Evolutionary conservation across 2,797 vertebrate genomes (phyloP).

Genomic region (Numenius phaeopus): DNA sequence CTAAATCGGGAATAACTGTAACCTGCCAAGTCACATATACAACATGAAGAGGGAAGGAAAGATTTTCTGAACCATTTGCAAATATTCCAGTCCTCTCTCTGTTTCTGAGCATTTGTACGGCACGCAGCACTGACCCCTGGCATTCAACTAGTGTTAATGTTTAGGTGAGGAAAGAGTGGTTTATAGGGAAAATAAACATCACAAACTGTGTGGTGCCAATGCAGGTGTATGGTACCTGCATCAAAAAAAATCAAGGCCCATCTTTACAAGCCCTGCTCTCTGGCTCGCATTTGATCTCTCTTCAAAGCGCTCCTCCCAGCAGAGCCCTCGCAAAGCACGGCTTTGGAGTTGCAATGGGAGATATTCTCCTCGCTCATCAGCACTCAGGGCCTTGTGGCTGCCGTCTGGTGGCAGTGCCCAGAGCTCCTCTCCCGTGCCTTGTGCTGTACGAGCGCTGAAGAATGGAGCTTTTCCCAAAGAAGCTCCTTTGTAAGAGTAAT

Average conservation of each 20-base stretch:
- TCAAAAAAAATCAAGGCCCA: too few species aligned
- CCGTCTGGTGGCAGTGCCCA: background rate
- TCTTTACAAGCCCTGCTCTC: background rate
- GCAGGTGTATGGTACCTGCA: background rate
- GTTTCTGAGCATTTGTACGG: background rate
- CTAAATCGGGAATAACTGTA: background rate
- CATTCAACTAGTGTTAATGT: background rate
- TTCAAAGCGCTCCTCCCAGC: background rate
- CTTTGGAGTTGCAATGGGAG: background rate
- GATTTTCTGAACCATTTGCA: background rate
- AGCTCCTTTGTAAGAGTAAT: background rate
- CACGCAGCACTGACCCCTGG: fast-evolving
- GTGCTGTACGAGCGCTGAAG: background rate
- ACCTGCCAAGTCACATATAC: background rate
- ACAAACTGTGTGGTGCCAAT: background rate
- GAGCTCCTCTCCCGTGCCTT: background rate
- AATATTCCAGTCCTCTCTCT: background rate
- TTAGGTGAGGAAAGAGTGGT: background rate
- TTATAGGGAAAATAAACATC: background rate
- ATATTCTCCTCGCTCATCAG: background rate
- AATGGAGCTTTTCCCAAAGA: background rate
- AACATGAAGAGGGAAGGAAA: background rate
- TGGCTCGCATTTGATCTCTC: background rate
- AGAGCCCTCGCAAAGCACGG: background rate
- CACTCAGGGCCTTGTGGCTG: background rate